Conservation (phyloP, 2,113 vertebrate genomes). For the Hystrix cristata region DNA sequence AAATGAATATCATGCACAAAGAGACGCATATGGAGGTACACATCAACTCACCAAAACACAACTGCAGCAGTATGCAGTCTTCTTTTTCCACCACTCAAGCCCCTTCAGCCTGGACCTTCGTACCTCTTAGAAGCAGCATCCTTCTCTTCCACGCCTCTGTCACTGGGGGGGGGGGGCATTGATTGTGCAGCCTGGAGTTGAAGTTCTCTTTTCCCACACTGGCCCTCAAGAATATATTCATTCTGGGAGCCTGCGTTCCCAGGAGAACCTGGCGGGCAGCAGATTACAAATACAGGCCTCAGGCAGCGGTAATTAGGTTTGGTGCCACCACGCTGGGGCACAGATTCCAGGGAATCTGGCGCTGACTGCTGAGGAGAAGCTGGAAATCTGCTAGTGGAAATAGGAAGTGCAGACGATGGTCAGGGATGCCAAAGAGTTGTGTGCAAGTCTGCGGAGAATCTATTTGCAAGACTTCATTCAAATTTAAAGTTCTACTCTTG, state of each 20-base stretch:
- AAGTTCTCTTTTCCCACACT: constrained; percentile 3
- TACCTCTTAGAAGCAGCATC: not conserved
- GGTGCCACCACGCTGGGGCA: not conserved
- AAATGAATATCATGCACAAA: rapidly evolving
- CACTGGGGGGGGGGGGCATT: not conserved
- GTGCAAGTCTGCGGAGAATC: not conserved
- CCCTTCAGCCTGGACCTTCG: not conserved
- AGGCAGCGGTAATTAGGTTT: not conserved
- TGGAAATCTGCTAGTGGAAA: constrained; percentile 45
- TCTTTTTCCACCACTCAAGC: not conserved
- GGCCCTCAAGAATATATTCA: constrained; percentile 29
- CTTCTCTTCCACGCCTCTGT: not conserved
- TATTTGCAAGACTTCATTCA: not conserved
- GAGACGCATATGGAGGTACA: not conserved
- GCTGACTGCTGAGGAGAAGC: not conserved
- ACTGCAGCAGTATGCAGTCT: not conserved
- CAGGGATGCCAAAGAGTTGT: not conserved
- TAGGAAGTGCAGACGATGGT: not conserved
- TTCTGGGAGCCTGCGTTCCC: not conserved
- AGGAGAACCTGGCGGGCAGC: not conserved
- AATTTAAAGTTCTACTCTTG: not conserved
- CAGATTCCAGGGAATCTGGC: not conserved
- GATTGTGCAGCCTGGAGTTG: not conserved
- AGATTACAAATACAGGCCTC: constrained; percentile 10
- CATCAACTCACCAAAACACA: not conserved